Evolutionary conservation across 2,113 vertebrate species (phyloP).

Genomic region (Macrotis lagotis): DNA sequence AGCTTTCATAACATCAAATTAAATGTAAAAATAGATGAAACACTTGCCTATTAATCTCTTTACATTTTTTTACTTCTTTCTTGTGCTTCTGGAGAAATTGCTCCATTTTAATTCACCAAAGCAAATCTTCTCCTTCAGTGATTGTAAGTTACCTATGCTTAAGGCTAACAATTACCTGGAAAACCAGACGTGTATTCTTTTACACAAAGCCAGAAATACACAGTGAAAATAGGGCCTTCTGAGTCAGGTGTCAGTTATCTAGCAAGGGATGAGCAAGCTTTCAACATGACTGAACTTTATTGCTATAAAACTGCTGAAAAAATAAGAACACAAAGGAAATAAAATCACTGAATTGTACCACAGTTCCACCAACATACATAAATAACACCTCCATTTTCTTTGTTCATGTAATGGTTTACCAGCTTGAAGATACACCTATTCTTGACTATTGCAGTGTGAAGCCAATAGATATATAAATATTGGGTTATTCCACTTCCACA

Average conservation of each 20-base stretch:
- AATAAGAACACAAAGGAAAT: not conserved
- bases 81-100: constrained; percentile 74
- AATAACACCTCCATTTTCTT: not conserved
- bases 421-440: not conserved
- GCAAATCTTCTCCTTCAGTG: constrained; percentile 70
- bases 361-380: not conserved
- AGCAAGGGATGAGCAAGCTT: not conserved
- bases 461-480: not conserved
- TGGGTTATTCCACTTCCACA: not conserved
- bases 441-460: not conserved
- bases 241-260: not conserved
- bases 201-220: not conserved
- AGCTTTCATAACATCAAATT: constrained; percentile 71
- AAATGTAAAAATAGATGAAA: constrained; percentile 71
- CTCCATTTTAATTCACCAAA: constrained; percentile 79
- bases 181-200: constrained; percentile 64
- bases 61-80: constrained; percentile 54
- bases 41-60: constrained; percentile 70
- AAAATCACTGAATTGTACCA: not conserved
- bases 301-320: not conserved
- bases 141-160: constrained; percentile 73
- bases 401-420: not conserved
- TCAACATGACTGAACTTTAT: not conserved
- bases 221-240: not conserved
- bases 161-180: constrained; percentile 78